Conservation (phyloP, 2,797 vertebrate genomes). For the Myripristis jacobus region DNA sequence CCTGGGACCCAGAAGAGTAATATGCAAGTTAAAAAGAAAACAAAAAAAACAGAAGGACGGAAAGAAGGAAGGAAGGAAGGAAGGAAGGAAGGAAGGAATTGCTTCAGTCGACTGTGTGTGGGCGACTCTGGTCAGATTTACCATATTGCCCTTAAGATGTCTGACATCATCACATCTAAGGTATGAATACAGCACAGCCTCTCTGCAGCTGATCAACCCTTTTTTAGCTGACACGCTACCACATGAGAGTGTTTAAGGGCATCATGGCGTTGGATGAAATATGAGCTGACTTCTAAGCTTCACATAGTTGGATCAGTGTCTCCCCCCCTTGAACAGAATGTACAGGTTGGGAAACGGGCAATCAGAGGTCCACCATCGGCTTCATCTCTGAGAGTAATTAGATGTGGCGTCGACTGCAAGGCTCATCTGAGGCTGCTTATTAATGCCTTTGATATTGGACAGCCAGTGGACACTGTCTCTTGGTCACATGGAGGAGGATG, state of each 20-base stretch:
- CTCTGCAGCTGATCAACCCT: constrained; percentile 36
- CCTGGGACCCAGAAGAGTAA: too few relatives aligned
- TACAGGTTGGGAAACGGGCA: constrained; percentile 28
- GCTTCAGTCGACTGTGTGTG: too few relatives aligned
- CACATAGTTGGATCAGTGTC: constrained; percentile 54
- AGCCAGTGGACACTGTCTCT: constrained; percentile 32
- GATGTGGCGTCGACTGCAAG: constrained; percentile 57
- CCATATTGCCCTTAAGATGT: too few relatives aligned
- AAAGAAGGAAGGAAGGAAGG: too few relatives aligned
- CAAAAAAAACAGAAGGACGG: too few relatives aligned
- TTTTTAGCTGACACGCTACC: constrained; percentile 24
- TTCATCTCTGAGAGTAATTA: constrained; percentile 64
- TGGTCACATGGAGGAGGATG: constrained; percentile 20
- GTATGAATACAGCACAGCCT: constrained; percentile 33
- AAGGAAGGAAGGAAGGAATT: too few relatives aligned
- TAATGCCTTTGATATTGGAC: constrained; percentile 40
- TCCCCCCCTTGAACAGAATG: background rate
- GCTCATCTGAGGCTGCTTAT: constrained; percentile 55
- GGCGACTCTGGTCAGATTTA: too few relatives aligned
- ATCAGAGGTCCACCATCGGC: constrained; percentile 40
- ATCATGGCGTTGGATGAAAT: constrained; percentile 48
- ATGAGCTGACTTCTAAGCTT: constrained; percentile 41
- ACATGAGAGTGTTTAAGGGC: constrained; percentile 45
- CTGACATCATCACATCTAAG: background rate
- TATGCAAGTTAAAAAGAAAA: too few relatives aligned